Base-by-base conservation (phyloP, 2,797 vertebrate genomes). In the Balearica regulorum region DNA sequence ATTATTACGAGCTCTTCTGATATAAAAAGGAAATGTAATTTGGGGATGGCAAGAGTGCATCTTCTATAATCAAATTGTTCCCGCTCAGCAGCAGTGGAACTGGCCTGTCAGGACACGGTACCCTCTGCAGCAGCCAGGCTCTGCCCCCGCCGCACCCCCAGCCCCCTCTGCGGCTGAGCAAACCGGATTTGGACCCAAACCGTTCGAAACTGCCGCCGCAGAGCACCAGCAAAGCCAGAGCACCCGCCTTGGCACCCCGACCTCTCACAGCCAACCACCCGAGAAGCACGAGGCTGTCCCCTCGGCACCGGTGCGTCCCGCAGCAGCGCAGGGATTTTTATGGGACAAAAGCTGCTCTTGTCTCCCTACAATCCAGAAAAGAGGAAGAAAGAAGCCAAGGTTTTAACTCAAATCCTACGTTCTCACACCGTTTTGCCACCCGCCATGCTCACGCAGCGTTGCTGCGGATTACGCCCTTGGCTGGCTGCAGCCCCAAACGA, bases 221-320 rank as follows among this genome's bases (percentile, higher is more conserved):
- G 83, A 62, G 61, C 16, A 2, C 28, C 48, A 16, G 33, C 68
- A 18, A 43, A 29, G 58, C 22, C 62, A 14, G 20, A 48, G n/a
- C 62, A 7, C n/a, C n/a, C 20, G 1, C 29, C 48, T 41, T 25
- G 13, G 0, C n/a, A 2, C 1, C 48, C 25, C 15, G 22, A 17
- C 29, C n/a, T 20, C 51, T 35, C 29, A 2, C 4, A 0, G 10
- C 6, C 16, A 3, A 39, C 25, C 62, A 3, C 9, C 1, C 1
- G 55, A 4, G 31, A 17, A 31, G 41, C 13, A 1, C 2, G 5
- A n/a, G 29, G n/a, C 29, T 7, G 10, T 16, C 5, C 46, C 33
- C 35, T 35, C 8, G 0, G 25, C 58, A 49, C 20, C 9, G 0
- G 15, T 3, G 19, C 55, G 16, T n/a, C 78, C 77, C 10, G 2